Conservation (phyloP, 2,888 invertebrate genomes). For the Caradrina kadenii region DNA sequence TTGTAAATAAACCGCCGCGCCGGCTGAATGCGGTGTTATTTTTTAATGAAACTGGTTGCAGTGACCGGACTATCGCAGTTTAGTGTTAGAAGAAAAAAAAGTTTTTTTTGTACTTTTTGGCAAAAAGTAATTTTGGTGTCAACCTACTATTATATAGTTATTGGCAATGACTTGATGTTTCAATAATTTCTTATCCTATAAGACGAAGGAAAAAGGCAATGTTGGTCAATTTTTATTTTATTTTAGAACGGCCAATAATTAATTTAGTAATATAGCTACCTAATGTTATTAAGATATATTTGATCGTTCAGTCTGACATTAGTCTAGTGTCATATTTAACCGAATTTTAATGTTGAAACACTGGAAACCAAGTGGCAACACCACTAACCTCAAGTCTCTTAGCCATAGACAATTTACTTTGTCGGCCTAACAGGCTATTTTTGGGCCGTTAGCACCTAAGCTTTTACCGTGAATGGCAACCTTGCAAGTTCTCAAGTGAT, state of each 20-base stretch:
- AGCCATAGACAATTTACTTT: slow-evolving; percentile 43
- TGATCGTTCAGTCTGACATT: too few relatives aligned
- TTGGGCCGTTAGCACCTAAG: slow-evolving; percentile 27
- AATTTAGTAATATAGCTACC: too few relatives aligned
- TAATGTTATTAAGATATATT: too few relatives aligned
- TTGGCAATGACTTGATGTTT: slow-evolving; percentile 53
- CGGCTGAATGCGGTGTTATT: slow-evolving; percentile 62
- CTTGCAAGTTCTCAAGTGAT: slow-evolving; percentile 27
- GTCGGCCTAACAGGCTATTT: slow-evolving; percentile 43
- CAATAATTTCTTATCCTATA: background rate
- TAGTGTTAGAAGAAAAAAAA: slow-evolving; percentile 47
- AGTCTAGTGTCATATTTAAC: too few relatives aligned
- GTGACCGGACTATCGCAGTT: slow-evolving; percentile 42
- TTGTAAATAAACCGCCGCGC: slow-evolving; percentile 83
- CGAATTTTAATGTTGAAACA: too few relatives aligned
- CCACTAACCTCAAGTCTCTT: background rate
- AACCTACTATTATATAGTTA: slow-evolving; percentile 26
- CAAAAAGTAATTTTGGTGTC: background rate
- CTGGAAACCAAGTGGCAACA: background rate
- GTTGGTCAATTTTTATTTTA: background rate
- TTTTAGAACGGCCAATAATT: too few relatives aligned
- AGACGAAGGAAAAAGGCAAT: background rate
- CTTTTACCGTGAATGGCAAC: slow-evolving; percentile 22
- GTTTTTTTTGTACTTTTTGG: slow-evolving; percentile 11
- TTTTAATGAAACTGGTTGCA: slow-evolving; percentile 53